Evolutionary conservation across 2,113 vertebrate genomes (phyloP).

Genomic region (Montifringilla adamsi): DNA sequence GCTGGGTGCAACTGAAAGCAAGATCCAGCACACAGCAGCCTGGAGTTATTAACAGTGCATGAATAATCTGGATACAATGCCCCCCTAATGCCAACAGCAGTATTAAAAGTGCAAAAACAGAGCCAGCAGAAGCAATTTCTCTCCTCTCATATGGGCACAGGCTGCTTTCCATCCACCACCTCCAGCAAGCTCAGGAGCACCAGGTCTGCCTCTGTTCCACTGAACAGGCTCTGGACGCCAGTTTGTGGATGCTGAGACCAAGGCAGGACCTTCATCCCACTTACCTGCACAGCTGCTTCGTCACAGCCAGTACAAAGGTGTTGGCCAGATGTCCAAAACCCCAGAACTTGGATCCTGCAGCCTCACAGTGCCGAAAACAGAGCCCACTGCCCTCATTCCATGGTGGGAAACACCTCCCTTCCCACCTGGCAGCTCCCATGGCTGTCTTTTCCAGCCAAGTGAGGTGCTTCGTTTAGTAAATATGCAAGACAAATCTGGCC

Average conservation of each 20-base stretch:
- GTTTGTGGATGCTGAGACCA: background rate
- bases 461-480: background rate
- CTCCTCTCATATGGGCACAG: background rate
- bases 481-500: background rate
- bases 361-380: background rate
- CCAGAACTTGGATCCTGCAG: background rate
- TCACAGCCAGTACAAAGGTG: background rate
- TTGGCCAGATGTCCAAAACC: background rate
- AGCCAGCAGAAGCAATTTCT: background rate
- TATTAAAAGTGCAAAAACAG: background rate
- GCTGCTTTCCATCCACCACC: rapidly evolving
- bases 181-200: rapidly evolving
- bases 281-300: background rate
- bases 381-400: background rate
- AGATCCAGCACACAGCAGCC: background rate
- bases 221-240: rapidly evolving
- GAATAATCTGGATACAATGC: slow-evolving; percentile 29
- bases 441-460: background rate
- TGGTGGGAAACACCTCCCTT: background rate
- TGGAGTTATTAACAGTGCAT: background rate
- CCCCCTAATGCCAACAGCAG: background rate
- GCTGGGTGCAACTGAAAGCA: background rate
- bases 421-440: background rate
- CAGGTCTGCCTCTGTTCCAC: background rate
- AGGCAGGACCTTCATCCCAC: background rate